Conservation (phyloP, 1,140 invertebrate genomes). For the Diachasma alloeum region DNA sequence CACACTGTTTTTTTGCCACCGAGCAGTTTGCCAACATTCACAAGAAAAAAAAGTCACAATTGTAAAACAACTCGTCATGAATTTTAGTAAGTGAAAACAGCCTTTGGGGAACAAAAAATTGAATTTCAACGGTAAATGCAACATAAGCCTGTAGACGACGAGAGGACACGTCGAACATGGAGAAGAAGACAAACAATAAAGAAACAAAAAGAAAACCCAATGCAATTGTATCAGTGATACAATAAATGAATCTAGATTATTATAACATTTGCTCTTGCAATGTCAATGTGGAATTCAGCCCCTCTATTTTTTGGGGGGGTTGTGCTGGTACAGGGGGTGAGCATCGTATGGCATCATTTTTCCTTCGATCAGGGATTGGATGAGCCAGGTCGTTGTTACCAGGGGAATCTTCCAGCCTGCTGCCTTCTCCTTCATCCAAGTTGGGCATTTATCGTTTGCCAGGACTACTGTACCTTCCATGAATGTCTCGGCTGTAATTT, state of each 20-base stretch:
- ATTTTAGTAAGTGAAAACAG: too few relatives aligned
- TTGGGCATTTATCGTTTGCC: constrained; percentile 66
- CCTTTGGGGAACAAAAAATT: too few relatives aligned
- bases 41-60: neutral
- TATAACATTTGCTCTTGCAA: neutral
- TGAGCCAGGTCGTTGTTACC: constrained; percentile 68
- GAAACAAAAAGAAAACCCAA: neutral
- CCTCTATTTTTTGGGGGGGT: constrained; percentile 13
- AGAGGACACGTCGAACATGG: neutral
- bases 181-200: neutral
- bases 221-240: neutral
- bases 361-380: constrained; percentile 70
- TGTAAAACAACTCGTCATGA: neutral
- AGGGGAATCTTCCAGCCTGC: constrained; percentile 65
- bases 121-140: neutral
- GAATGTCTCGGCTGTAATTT: constrained; percentile 59
- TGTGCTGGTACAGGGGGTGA: constrained; percentile 47
- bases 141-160: neutral
- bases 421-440: constrained; percentile 66
- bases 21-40: neutral
- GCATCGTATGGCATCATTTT: constrained; percentile 55
- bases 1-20: neutral
- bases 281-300: neutral
- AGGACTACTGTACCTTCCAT: constrained; percentile 63
- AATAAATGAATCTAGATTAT: neutral